Evolutionary conservation across 2,113 vertebrate species (phyloP), one percentile per base, ranked within the genome.

Genomic region (Pseudolaguvia tuberculata): DNA sequence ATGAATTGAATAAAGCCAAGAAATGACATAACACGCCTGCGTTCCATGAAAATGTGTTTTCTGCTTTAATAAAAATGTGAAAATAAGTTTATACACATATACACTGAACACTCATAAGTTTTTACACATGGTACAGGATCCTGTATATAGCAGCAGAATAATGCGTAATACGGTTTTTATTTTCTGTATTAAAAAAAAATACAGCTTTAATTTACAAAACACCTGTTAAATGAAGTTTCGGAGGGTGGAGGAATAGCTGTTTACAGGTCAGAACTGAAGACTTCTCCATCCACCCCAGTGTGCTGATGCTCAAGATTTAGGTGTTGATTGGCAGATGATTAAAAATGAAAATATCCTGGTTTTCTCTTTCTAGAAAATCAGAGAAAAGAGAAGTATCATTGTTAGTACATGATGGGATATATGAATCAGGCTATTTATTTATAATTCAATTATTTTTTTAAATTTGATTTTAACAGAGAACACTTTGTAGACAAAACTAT

Each of bases 181-280:
- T 91, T 88, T 90, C 82, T 90, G 91, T 89, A 89, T 91, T 88
- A 91, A 91, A 42, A 42, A 42, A 91, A 91, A 91, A 91, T 92
- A 92, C 91, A 92, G 90, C 90, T 91, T 91, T 91, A 91, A 87
- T 90, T 92, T 92, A 92, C 91, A 92, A 91, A 89, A 84, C 79
- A 84, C 75, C 80, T 67, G n/a, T 10, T 87, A 83, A 86, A 79
- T 86, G 63, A 77, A 84, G 78, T 80, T 83, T 78, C 50, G 78
- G 81, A 62, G 51, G 29, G 35, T 79, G 75, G 35, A 80, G 75
- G 73, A 83, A 78, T 79, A 81, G 83, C 80, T 84, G 84, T 85
- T 84, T 83, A 83, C 70, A 83, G 31, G 76, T 79, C 68, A 57
- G 79, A 82, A 58, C 75, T 83, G 70, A 87, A 80, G 87, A 76